Base-by-base conservation (phyloP, 2,797 vertebrate species). In the Otus scops region DNA sequence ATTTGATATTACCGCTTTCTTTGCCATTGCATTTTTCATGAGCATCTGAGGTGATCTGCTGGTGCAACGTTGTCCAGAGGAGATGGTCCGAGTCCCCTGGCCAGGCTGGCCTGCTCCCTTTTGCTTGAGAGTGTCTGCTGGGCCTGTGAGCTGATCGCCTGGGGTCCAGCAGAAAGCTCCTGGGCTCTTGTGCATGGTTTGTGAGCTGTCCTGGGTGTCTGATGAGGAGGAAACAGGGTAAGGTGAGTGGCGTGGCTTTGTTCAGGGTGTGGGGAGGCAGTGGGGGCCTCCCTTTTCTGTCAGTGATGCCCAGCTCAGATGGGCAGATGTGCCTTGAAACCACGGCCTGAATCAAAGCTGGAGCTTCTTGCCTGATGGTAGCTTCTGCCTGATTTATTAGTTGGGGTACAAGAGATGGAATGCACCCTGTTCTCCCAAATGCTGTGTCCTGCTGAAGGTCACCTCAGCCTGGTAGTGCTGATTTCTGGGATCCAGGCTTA, bases 281-380 rank as follows among this genome's bases (percentile, higher is more conserved):
- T 2, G 12, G 53, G 38, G 18, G 4, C 22, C 26, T 81, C 68
- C 15, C 22, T 48, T 7, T 65, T 48, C 27, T 75, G 9, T n/a
- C 3, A 1, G 30, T 3, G 1, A 13, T 48, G 63, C 65, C 41
- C 36, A 32, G 32, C 54, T 57, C 4, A 4, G 20, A 2, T 28
- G 28, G 36, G 51, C 13, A 28, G 15, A 17, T 54, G 20, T 38
- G 26, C 50, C n/a, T 45, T n/a, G 61, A 61, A 77, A 53, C 23
- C 30, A 20, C 8, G 3, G 17, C 75, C 12, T 30, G 75, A 61
- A 36, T 57, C 56, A 47, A 56, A 78, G 67, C 54, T 65, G 30
- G 28, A 70, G 38, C 51, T 74, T 60, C 65, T 73, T 57, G 43
- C 34, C 59, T 26, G 17, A 10, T 41, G 47, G 48, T 36, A 20